Conservation (phyloP, 2,113 vertebrate species). For the Ariopsis seemanni region DNA sequence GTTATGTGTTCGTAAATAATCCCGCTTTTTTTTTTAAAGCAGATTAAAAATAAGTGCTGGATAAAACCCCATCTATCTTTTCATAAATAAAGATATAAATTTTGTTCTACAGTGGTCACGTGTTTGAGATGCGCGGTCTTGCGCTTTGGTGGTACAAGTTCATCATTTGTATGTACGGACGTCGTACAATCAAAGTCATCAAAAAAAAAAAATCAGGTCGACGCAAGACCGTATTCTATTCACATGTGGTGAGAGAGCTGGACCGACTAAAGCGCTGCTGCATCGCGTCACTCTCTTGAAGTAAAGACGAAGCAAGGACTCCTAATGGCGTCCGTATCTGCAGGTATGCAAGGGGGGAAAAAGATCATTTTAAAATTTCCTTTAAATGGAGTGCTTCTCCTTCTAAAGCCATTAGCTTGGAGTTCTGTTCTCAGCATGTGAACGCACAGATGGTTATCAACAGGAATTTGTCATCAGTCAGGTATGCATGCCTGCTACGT, state of each 20-base stretch:
- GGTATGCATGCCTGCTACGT: not conserved
- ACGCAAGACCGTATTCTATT: too few relatives aligned
- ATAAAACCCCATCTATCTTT: too few relatives aligned
- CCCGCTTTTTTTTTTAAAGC: too few relatives aligned
- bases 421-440: not conserved
- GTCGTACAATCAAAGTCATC: too few relatives aligned
- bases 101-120: too few relatives aligned
- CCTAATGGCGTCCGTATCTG: not conserved
- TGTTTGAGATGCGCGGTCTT: too few relatives aligned
- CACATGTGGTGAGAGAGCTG: not conserved
- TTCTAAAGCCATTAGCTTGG: not conserved
- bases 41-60: too few relatives aligned
- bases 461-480: slow-evolving; percentile 6
- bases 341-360: not conserved
- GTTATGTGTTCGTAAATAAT: too few relatives aligned
- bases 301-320: not conserved
- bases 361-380: not conserved
- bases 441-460: not conserved
- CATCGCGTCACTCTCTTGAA: not conserved
- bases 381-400: not conserved
- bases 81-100: too few relatives aligned
- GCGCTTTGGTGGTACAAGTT: too few relatives aligned
- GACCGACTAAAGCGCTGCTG: not conserved
- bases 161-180: too few relatives aligned
- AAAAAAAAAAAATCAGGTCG: too few relatives aligned